A percentile compares a stretch with the other conserved stretches of the same genome.
Conservation (phyloP, 2,113 vertebrate species). For the Madoqua kirkii region DNA sequence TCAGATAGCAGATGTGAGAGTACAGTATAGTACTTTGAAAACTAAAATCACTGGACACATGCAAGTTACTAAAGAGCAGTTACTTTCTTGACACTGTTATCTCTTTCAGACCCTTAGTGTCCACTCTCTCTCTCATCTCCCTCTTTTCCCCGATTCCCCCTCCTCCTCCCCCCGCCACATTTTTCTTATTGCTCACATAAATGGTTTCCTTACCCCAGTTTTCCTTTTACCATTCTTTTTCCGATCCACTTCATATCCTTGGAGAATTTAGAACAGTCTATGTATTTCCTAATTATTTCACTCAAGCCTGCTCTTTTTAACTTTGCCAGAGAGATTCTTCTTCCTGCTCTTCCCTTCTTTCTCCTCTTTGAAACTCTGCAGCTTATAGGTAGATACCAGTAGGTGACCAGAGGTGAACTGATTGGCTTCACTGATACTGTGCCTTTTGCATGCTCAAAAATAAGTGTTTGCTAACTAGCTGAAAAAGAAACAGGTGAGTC, state of each 20-base stretch:
- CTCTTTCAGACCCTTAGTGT: neutral
- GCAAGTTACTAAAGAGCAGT: neutral
- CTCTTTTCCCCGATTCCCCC: neutral
- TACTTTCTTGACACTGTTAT: neutral
- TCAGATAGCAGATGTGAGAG: neutral
- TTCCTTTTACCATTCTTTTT: neutral
- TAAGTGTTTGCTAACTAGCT: neutral
- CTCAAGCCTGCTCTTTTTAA: neutral
- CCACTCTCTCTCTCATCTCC: no score
- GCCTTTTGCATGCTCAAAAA: neutral
- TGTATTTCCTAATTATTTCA: neutral
- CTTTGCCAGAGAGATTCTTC: neutral
- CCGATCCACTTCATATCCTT: neutral
- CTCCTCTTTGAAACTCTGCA: neutral
- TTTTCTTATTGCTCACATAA: neutral
- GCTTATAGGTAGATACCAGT: neutral
- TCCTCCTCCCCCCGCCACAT: rapidly evolving
- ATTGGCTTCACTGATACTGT: neutral
- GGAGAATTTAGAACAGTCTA: neutral
- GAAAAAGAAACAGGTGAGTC: neutral
- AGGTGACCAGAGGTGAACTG: neutral
- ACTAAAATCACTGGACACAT: neutral
- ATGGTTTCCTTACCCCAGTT: neutral
- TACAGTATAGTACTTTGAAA: neutral
- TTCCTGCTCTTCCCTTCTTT: neutral